Evolutionary conservation across 64 coral and sea anemone species (phyloP), one percentile per base, ranked within the genome.

Genomic region (Pachyseris speciosa): DNA sequence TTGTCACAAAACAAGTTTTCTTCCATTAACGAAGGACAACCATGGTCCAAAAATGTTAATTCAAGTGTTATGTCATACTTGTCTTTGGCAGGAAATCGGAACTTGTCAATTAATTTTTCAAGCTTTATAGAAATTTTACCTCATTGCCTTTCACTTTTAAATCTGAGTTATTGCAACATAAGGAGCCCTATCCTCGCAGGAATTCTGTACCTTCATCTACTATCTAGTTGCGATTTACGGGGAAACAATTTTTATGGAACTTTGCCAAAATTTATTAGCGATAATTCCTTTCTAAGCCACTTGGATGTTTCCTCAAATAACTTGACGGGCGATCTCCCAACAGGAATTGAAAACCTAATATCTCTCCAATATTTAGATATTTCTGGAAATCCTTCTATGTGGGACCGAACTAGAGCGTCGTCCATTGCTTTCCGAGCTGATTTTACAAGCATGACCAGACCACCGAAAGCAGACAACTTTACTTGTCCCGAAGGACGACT

Each of bases 361-460:
- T 74, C 68, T 3, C 40, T 87, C 12, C 85, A 87, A 24, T 87
- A 74, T 74, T 74, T 87, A 42, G 85, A 87, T 24, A 87, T 87
- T 59, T 87, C 85, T 73, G 85, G 85, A 13, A 87, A 87, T 87
- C 38, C 67, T 11, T 39, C 28, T 15, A 87, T 87, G 84, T 41
- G 19, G 9, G 64, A 87, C 1, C 22, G 37, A 11, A 68, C 26
- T 0, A 72, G 26, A 1, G 28, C 30, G 7, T 48, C 84, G 10
- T n/a, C 44, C 1, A 50, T 16, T 15, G 65, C 53, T 43, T 49
- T 87, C 52, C n/a, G 15, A 4, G 45, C 67, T 12, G 84, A 87
- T 10, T 72, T 87, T 87, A 57, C 29, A 10, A 49, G 24, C 1
- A 87, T 87, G 84, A 10, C 37, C 22, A 69, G 16, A 53, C 65